phyloP scores from a whole-genome alignment of 1,140 invertebrate species.

The Acyrthosiphon pisum region DNA sequence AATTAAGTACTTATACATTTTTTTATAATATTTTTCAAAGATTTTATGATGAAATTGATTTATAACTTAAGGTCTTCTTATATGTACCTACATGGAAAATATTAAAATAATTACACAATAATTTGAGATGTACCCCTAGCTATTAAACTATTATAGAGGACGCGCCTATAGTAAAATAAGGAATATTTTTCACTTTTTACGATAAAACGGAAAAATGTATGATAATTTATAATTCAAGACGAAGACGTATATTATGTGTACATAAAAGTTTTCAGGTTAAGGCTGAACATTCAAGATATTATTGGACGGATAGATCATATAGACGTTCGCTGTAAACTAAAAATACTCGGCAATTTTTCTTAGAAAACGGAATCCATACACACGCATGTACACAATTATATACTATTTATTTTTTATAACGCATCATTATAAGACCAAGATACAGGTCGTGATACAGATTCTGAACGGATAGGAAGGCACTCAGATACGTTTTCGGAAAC shows the following conservation, averaged over 20 bases:
- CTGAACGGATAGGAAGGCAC: no score
- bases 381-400: no score
- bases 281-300: conserved; percentile 28
- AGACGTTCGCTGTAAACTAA: background rate
- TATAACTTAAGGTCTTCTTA: background rate
- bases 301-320: background rate
- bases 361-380: background rate
- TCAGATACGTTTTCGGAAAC: background rate
- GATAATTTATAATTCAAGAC: background rate
- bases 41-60: background rate
- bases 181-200: conserved; percentile 18
- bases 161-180: background rate
- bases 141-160: background rate
- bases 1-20: background rate
- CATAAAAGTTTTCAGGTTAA: conserved; percentile 52
- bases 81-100: background rate
- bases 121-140: background rate
- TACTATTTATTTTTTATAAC: background rate
- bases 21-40: background rate
- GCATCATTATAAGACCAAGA: background rate
- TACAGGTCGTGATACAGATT: background rate
- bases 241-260: background rate
- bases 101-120: background rate
- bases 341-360: background rate
- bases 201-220: conserved; percentile 16